Evolutionary conservation across 2,113 vertebrate genomes (phyloP).

Genomic region (Prolemur simus): DNA sequence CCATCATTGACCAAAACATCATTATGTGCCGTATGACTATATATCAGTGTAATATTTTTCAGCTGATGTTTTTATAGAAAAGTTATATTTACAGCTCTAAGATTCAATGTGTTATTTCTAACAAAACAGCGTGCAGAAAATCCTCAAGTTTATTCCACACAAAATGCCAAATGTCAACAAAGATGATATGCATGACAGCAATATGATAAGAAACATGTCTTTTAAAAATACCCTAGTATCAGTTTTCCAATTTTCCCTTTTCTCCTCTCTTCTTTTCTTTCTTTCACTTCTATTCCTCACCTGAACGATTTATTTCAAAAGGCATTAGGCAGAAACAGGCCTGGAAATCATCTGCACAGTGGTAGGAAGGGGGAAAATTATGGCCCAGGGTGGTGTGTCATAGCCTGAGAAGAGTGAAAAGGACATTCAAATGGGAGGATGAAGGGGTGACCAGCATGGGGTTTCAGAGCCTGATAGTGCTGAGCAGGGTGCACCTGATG

Average conservation of each 20-base stretch:
- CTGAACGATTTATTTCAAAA: not conserved
- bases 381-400: no score
- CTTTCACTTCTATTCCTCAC: not conserved
- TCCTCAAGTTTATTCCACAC: not conserved
- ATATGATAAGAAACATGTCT: not conserved
- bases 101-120: slow-evolving; percentile 2
- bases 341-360: not conserved
- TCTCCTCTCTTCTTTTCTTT: not conserved
- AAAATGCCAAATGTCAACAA: not conserved
- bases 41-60: not conserved
- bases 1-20: no score
- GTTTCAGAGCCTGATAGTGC: not conserved
- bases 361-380: not conserved
- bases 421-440: not conserved
- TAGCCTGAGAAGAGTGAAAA: no score
- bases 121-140: slow-evolving; percentile 28
- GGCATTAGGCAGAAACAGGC: not conserved
- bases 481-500: not conserved
- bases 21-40: no score
- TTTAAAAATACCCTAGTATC: not conserved
- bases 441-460: not conserved
- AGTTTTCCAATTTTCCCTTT: not conserved
- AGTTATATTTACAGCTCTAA: slow-evolving; percentile 20
- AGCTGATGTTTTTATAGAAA: not conserved
- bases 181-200: not conserved